Percentiles rank a stretch among this genome's conserved stretches.
Evolutionary conservation across 2,888 invertebrate genomes (phyloP).

Genomic region (Synanthedon andrenaeformis): DNA sequence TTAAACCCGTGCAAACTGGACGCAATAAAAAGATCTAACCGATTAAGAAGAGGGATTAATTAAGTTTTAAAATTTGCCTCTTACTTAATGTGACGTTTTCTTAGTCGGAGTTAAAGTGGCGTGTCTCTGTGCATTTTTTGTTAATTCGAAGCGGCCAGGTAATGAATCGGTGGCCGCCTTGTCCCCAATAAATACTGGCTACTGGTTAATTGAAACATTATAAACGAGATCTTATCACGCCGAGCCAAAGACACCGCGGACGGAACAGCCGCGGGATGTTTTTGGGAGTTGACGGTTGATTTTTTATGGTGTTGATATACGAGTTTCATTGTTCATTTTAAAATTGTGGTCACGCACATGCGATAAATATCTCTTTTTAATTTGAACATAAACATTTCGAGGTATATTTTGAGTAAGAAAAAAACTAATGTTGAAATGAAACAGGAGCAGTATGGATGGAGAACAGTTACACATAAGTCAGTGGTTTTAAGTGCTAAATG

Average conservation of each 20-base stretch:
- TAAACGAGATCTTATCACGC: constrained; percentile 56
- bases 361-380: background rate
- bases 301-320: background rate
- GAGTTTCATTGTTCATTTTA: background rate
- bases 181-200: constrained; percentile 64
- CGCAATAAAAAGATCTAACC: background rate
- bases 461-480: too few relatives aligned
- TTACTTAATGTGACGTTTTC: too few relatives aligned
- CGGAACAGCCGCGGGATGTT: constrained; percentile 16
- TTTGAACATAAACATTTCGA: background rate
- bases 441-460: too few relatives aligned
- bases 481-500: too few relatives aligned
- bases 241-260: constrained; percentile 44
- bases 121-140: constrained; percentile 32
- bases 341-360: background rate
- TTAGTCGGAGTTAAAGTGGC: background rate
- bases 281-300: constrained; percentile 22
- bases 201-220: constrained; percentile 70
- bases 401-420: too few relatives aligned
- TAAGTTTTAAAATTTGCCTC: constrained; percentile 1
- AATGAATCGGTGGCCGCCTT: constrained; percentile 44
- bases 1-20: too few relatives aligned
- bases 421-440: too few relatives aligned
- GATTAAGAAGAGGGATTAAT: constrained; percentile 5
- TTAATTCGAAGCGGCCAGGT: constrained; percentile 32